These are phyloP conservation scores for human DNA, from an alignment of 2,113 vertebrate species.

Conservation along the genomic window GRCh38 chr3:147311501-147312000, in stretches of 20 bases:
- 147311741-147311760: neutral
- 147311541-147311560: neutral
- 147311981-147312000: neutral
- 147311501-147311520: constrained; percentile 61
- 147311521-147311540: constrained; percentile 27
- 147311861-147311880: constrained; percentile 47
- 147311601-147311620: constrained; percentile 22
- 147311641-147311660: neutral
- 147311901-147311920: constrained; percentile 48
- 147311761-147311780: neutral
- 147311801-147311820: neutral
- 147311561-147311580: constrained; percentile 32
- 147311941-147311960: neutral
- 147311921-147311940: neutral
- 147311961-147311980: constrained; percentile 49
- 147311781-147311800: neutral
- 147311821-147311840: neutral
- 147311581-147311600: neutral
- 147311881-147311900: constrained; percentile 8
- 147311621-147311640: neutral
- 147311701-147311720: neutral
- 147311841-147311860: neutral
- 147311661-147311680: neutral
- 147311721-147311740: constrained; percentile 19
- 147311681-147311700: neutral